Base-by-base conservation (phyloP, 2,113 vertebrate genomes). In the Erpornis zantholeuca region DNA sequence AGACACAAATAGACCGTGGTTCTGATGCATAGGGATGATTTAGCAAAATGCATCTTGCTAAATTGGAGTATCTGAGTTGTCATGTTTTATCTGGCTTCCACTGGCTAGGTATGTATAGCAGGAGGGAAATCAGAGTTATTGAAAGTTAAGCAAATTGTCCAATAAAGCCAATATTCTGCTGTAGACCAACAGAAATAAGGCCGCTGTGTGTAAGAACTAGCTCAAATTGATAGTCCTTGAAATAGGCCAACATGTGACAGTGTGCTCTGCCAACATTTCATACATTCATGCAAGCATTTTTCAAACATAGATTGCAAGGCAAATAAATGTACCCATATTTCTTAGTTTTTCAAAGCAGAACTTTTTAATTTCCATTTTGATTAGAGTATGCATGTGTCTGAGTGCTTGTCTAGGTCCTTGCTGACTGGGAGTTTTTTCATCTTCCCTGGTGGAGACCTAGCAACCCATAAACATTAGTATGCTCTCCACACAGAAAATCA, bases 1-100 rank as follows among this genome's bases (percentile, higher is more conserved):
- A 95, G 95, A 76, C 95, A 95, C 88, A 92, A 91, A 84, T 82
- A 97, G 81, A 77, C 92, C 94, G 92, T 88, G 69, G 91, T 95
- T 97, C 94, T 91, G 92, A 96, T 76, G 93, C 82, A 95, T 50
- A 42, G 86, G 65, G 92, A 97, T 94, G 94, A 96, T 96, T 97
- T 96, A 97, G 88, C 82, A 97, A 96, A 97, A 96, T 92, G 94
- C 92, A 93, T 96, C 95, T 97, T 96, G 61, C 84, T 97, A 95
- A 97, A 97, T 20, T 88, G 91, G 76, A 95, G 64, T 83, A 68
- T 94, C 91, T 91, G 82, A 83, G 12, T 92, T 75, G 65, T 97
- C 96, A 96, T 12, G 2, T 87, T 94, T 80, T 64, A 85, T 96
- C 78, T 82, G 70, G 27, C 92, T 97, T 94, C 86, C 94, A 85